These are phyloP conservation scores for Poeciliopsis turneri DNA, from an alignment of 2,797 vertebrate genomes.

Conservation along the genomic window DNA sequence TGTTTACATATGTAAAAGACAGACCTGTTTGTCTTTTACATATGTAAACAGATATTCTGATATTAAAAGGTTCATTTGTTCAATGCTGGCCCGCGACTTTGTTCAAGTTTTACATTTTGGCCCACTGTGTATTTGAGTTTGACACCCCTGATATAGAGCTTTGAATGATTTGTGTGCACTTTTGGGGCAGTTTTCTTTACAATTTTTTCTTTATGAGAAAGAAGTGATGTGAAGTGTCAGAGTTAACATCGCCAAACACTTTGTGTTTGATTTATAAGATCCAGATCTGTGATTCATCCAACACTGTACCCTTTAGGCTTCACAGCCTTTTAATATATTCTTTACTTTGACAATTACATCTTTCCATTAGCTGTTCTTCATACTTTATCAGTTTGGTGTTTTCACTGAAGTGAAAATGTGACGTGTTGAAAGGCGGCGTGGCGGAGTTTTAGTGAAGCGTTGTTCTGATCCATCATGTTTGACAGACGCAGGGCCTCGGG, in stretches of 20 bases:
- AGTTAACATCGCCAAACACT: conserved; percentile 64
- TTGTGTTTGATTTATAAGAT: conserved; percentile 73
- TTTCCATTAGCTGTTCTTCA: conserved; percentile 71
- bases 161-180: conserved; percentile 22
- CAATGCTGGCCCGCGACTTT: too few relatives aligned
- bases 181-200: conserved; percentile 23
- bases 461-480: conserved; percentile 75
- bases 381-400: conserved; percentile 77
- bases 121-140: too few relatives aligned
- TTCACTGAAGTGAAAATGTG: conserved; percentile 73
- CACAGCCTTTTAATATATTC: conserved; percentile 72
- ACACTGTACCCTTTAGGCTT: conserved; percentile 64
- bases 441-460: conserved; percentile 67
- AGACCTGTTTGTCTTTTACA: too few relatives aligned
- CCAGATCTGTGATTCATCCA: conserved; percentile 69
- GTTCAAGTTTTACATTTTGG: too few relatives aligned
- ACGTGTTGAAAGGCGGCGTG: conserved; percentile 65
- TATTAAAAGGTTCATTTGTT: too few relatives aligned
- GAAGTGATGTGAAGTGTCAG: conserved; percentile 47
- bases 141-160: conserved; percentile 29
- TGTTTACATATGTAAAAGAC: too few relatives aligned
- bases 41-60: too few relatives aligned
- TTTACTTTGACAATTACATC: conserved; percentile 80
- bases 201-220: conserved; percentile 16
- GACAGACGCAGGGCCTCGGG: conserved; percentile 71